Evolutionary conservation across 1,140 invertebrate species (phyloP).

Genomic region (Drosophila tsacasi): DNA sequence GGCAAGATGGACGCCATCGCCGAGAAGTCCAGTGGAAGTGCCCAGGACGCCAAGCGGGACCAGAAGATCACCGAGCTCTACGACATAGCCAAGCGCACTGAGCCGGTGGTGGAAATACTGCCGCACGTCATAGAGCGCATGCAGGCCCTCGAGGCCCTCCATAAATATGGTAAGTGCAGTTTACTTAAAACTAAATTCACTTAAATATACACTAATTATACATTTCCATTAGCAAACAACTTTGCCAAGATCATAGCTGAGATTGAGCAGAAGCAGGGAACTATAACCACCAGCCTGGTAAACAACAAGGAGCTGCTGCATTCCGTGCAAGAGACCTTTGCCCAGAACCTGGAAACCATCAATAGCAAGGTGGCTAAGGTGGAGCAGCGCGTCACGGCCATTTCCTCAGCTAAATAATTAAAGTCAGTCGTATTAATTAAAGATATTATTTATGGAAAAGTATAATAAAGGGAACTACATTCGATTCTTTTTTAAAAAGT

Average conservation of each 20-base stretch:
- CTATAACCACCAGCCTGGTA: constrained; percentile 90
- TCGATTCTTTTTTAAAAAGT: constrained; percentile 31
- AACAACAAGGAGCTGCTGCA: constrained; percentile 92
- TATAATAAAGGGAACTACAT: constrained; percentile 38
- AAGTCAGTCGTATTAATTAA: constrained; percentile 20
- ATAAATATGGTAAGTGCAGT: constrained; percentile 91
- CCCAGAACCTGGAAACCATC: constrained; percentile 90
- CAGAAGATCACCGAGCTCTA: constrained; percentile 94
- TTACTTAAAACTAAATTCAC: background rate
- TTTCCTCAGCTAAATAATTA: constrained; percentile 63
- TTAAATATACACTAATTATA: background rate
- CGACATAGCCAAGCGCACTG: constrained; percentile 93
- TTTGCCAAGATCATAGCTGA: constrained; percentile 94
- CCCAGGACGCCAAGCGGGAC: constrained; percentile 91
- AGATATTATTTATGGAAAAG: constrained; percentile 37
- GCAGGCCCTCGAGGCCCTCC: constrained; percentile 92
- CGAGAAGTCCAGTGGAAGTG: constrained; percentile 88
- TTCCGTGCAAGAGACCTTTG: constrained; percentile 92
- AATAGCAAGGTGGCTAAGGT: constrained; percentile 91
- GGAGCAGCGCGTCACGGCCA: constrained; percentile 89
- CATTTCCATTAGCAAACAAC: constrained; percentile 89
- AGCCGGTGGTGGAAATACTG: constrained; percentile 90
- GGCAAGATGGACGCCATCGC: constrained; percentile 91
- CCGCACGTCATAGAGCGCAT: constrained; percentile 94
- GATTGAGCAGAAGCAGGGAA: constrained; percentile 92